phyloP scores from a whole-genome alignment of 2,797 vertebrate genomes.

The Propithecus perrieri region DNA sequence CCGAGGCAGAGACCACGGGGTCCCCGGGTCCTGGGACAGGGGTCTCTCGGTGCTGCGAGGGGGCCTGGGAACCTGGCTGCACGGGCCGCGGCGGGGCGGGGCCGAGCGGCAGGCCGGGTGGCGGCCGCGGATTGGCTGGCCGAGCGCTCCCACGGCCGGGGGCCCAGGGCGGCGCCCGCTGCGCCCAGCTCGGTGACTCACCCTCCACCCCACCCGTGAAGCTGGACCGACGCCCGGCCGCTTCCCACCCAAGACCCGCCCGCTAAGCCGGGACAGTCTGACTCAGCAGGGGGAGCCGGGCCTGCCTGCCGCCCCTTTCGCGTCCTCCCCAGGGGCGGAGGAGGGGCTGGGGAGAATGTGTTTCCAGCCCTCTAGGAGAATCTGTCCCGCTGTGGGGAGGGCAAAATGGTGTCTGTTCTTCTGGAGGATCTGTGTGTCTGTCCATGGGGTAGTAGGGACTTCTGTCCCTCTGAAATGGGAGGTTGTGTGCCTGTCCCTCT shows the following conservation, averaged over 20 bases:
- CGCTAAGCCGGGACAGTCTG: constrained; percentile 63
- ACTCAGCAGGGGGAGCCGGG: constrained; percentile 62
- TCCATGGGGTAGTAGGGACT: neutral
- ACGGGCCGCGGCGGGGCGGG: neutral
- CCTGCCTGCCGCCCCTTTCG: neutral
- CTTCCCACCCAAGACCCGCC: constrained; percentile 45
- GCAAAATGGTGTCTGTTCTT: neutral
- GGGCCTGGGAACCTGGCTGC: neutral
- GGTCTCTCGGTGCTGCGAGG: neutral
- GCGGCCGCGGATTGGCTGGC: constrained; percentile 69
- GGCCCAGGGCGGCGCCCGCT: constrained; percentile 26
- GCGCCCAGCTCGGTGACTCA: constrained; percentile 51
- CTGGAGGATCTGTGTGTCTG: neutral
- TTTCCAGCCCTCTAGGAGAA: neutral
- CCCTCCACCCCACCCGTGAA: neutral
- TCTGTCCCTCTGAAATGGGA: neutral
- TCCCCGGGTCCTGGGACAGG: neutral
- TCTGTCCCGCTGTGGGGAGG: neutral
- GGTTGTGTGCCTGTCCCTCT: neutral
- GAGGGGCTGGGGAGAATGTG: neutral
- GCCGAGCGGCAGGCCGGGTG: neutral
- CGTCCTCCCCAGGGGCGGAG: neutral
- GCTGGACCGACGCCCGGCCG: neutral
- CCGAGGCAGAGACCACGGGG: neutral
- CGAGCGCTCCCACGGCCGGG: constrained; percentile 66